A percentile compares a stretch with the other conserved stretches of the same genome.
phyloP scores from a whole-genome alignment of 1,140 invertebrate species.

The Nylanderia fulva region DNA sequence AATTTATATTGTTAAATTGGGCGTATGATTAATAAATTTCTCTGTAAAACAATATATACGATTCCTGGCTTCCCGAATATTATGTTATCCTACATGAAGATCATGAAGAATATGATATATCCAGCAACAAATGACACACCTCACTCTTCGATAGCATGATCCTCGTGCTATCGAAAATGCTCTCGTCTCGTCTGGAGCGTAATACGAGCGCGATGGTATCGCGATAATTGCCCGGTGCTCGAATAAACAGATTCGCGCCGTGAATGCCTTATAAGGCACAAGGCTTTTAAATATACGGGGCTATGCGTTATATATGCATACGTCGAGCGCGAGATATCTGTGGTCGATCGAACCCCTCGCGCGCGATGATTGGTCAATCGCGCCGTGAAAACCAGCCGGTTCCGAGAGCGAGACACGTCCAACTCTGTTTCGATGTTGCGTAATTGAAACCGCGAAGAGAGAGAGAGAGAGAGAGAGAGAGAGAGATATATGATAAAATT shows the following conservation, averaged over 20 bases:
- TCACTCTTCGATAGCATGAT: background rate
- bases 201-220: conserved; percentile 37
- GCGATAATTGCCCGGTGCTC: conserved; percentile 44
- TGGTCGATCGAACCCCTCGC: conserved; percentile 26
- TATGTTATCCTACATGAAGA: too few relatives aligned
- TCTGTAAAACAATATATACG: background rate
- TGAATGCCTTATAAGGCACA: conserved; percentile 55
- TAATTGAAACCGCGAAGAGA: conserved; percentile 58
- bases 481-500: conserved; percentile 59
- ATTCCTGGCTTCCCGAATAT: too few relatives aligned
- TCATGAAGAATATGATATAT: conserved; percentile 31
- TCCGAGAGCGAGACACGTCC: conserved; percentile 20
- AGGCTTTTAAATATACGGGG: conserved; percentile 31
- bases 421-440: conserved; percentile 52
- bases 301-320: background rate
- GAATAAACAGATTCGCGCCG: conserved; percentile 45
- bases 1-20: background rate
- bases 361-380: conserved; percentile 48
- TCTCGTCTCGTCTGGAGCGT: conserved; percentile 5
- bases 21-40: too few relatives aligned
- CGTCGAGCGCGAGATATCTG: conserved; percentile 25
- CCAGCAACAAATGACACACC: background rate
- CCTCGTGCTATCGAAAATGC: background rate
- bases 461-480: too few relatives aligned
- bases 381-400: conserved; percentile 37